Conservation (phyloP, 2,113 vertebrate genomes). For the Polypterus bichir region DNA sequence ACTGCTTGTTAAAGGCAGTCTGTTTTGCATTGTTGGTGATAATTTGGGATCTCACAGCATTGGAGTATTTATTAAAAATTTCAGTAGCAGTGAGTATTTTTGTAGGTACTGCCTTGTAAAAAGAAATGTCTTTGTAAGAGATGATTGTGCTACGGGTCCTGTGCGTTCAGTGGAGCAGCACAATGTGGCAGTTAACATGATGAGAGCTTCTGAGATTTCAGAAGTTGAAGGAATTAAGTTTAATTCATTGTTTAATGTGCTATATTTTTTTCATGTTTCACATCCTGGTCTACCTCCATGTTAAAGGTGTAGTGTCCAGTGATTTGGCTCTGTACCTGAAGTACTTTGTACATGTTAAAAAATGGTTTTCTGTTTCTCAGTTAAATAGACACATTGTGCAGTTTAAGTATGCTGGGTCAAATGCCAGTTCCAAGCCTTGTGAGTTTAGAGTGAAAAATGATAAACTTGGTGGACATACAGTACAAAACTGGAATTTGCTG, state of each 20-base stretch:
- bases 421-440: constrained; percentile 2
- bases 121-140: background rate
- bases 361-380: constrained; percentile 17
- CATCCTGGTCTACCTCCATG: constrained; percentile 20
- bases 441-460: constrained; percentile 7
- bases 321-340: constrained; percentile 15
- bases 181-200: constrained; percentile 16
- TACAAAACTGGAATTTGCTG: constrained; percentile 20
- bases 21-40: constrained; percentile 17
- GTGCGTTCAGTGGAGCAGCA: constrained; percentile 14
- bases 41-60: constrained; percentile 21
- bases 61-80: constrained; percentile 19
- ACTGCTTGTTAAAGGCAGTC: constrained; percentile 10
- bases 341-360: constrained; percentile 16
- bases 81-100: constrained; percentile 14
- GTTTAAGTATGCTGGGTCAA: constrained; percentile 14
- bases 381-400: constrained; percentile 14
- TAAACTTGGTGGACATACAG: constrained; percentile 18
- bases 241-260: constrained; percentile 19
- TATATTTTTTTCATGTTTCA: constrained; percentile 16
- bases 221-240: constrained; percentile 11
- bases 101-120: constrained; percentile 16
- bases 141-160: background rate
- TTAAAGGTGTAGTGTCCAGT: constrained; percentile 19
- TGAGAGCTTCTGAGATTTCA: constrained; percentile 4